phyloP scores from a whole-genome alignment of 23 tunicate genomes.

The Phallusia fumigata region DNA sequence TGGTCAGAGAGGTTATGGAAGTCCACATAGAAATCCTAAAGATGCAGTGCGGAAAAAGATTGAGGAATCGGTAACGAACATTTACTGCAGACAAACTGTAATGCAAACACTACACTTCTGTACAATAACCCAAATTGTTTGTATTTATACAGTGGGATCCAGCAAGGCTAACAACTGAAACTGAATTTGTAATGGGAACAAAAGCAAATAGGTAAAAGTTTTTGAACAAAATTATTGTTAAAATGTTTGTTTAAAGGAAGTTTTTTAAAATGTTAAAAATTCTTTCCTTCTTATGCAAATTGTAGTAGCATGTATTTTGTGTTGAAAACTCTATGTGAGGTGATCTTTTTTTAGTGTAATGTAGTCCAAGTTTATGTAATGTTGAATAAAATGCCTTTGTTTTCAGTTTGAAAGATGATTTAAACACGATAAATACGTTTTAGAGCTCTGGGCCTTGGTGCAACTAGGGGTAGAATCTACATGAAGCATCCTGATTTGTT shows the following conservation, averaged over 20 bases:
- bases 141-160: constrained; percentile 81
- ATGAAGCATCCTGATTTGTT: constrained; percentile 97
- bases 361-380: no score
- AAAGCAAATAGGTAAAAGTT: constrained; percentile 80
- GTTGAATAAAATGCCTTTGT: no score
- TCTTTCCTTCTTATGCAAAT: no score
- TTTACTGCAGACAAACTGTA: no score
- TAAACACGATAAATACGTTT: neutral
- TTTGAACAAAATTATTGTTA: no score
- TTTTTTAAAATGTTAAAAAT: no score
- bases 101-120: no score
- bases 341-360: no score
- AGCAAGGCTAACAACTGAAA: constrained; percentile 45
- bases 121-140: neutral
- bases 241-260: no score
- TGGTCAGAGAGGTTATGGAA: constrained; percentile 62
- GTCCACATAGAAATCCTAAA: constrained; percentile 65
- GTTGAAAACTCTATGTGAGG: no score
- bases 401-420: neutral
- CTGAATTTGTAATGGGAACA: constrained; percentile 96
- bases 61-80: constrained; percentile 33
- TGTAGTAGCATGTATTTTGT: no score
- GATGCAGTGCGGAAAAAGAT: constrained; percentile 39
- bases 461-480: constrained; percentile 91
- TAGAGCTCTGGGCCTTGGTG: constrained; percentile 92